phyloP scores from a whole-genome alignment of 2,797 vertebrate species.

The Setipinna tenuifilis region DNA sequence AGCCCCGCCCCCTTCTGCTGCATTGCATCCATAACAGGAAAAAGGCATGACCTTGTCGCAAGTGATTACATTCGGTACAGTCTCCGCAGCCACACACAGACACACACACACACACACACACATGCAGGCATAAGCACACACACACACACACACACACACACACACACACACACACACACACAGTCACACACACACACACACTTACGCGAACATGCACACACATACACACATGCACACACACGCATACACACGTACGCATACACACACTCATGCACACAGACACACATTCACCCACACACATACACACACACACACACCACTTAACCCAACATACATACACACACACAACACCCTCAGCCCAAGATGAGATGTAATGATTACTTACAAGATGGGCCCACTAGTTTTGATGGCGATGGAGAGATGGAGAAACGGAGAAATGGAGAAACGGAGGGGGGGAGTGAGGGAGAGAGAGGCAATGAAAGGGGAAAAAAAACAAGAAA shows the following conservation, averaged over 20 bases:
- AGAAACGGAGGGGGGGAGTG: conserved; percentile 43
- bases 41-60: conserved; percentile 38
- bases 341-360: conserved; percentile 47
- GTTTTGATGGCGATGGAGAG: conserved; percentile 62
- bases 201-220: background rate
- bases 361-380: conserved; percentile 82
- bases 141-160: conserved; percentile 35
- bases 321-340: background rate
- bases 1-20: too few species aligned
- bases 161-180: background rate
- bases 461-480: conserved; percentile 57
- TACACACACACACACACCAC: conserved; percentile 17
- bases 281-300: too few species aligned
- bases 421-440: conserved; percentile 42
- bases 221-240: conserved; percentile 43
- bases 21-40: background rate
- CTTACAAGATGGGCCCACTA: conserved; percentile 84
- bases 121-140: too few species aligned
- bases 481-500: too few species aligned
- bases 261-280: too few species aligned
- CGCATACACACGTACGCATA: conserved; percentile 40
- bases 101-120: too few species aligned
- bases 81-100: conserved; percentile 48
- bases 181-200: too few species aligned
- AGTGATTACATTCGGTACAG: conserved; percentile 36